These are phyloP conservation scores for Drosophila lacteicornis DNA, from an alignment of 1,140 invertebrate species.

Conservation along the genomic window DNA sequence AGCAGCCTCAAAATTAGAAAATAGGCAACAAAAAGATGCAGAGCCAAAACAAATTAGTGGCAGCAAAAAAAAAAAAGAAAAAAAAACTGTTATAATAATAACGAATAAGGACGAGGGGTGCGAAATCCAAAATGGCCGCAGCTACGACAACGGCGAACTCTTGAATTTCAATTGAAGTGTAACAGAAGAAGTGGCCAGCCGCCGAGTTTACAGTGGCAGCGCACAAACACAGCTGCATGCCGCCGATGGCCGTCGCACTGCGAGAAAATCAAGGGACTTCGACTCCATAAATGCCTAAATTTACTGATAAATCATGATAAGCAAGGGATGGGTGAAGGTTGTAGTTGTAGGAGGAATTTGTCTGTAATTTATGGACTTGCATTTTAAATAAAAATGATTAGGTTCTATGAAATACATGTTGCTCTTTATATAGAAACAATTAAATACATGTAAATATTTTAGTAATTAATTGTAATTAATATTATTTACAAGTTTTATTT, in stretches of 20 bases:
- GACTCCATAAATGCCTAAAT: neutral
- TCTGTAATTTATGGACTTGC: neutral
- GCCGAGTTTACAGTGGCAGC: conserved; percentile 25
- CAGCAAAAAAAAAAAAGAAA: conserved; percentile 23
- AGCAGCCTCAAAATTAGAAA: conserved; percentile 64
- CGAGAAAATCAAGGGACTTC: neutral
- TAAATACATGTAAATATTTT: no score
- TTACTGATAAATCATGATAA: neutral
- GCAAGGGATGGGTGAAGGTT: neutral
- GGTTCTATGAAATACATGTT: no score
- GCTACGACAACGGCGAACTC: conserved; percentile 17
- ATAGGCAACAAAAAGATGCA: conserved; percentile 61
- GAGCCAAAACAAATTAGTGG: conserved; percentile 65
- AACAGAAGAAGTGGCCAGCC: conserved; percentile 60
- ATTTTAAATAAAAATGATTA: no score
- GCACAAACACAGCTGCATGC: conserved; percentile 3
- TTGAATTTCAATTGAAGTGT: conserved; percentile 77
- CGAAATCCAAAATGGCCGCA: conserved; percentile 66
- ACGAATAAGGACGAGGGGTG: conserved; percentile 34
- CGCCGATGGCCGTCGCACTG: conserved; percentile 24
- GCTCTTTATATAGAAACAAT: no score
- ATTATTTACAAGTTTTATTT: no score
- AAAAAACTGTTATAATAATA: conserved; percentile 16
- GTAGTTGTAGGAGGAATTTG: neutral
- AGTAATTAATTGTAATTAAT: no score